These are phyloP conservation scores for Rhimphoctona megacephalus DNA, from an alignment of 2,888 invertebrate genomes.

Conservation along the genomic window DNA sequence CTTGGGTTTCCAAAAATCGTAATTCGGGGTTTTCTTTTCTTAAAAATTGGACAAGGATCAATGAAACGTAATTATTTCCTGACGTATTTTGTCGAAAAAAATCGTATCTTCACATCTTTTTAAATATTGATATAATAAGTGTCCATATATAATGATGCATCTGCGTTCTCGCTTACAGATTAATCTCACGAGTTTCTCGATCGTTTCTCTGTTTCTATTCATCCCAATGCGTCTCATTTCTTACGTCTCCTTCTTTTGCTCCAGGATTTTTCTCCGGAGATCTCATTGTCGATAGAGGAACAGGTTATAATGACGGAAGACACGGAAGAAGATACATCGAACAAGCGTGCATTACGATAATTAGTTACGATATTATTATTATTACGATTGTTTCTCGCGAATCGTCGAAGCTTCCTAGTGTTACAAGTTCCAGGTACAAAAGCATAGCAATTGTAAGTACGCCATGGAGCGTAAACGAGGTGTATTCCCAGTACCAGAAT, in stretches of 20 bases:
- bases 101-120: neutral
- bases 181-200: conserved; percentile 10
- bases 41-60: neutral
- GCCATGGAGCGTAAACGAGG: conserved; percentile 23
- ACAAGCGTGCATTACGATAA: conserved; percentile 34
- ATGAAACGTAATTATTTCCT: neutral
- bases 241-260: conserved; percentile 18
- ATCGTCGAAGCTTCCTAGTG: conserved; percentile 36
- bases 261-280: conserved; percentile 22
- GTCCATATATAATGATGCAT: neutral
- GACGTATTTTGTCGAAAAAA: neutral
- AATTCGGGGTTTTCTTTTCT: neutral
- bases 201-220: conserved; percentile 3
- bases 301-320: conserved; percentile 23
- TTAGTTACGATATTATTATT: conserved; percentile 27
- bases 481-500: conserved; percentile 3
- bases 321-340: conserved; percentile 43
- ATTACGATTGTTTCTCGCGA: conserved; percentile 27
- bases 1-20: neutral
- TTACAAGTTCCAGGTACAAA: conserved; percentile 12
- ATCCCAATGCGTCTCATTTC: conserved; percentile 3
- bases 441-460: neutral
- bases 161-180: conserved; percentile 21
- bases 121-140: neutral
- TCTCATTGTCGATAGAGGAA: conserved; percentile 16